These are phyloP conservation scores for Galeopsomyia nigrocyanea DNA, from an alignment of 2,888 invertebrate species.

Conservation along the genomic window DNA sequence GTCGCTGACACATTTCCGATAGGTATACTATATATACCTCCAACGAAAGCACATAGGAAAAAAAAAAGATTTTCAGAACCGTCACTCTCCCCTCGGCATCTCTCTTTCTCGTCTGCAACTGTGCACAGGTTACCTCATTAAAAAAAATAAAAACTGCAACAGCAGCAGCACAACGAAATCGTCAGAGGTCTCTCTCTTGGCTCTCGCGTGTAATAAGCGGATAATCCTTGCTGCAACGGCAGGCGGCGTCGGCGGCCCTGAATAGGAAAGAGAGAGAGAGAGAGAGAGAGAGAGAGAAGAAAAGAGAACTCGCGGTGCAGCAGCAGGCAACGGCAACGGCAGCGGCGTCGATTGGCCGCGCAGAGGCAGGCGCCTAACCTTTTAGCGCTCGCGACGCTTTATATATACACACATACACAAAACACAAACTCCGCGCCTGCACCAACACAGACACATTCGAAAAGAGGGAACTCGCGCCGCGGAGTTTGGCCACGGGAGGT, in stretches of 20 bases:
- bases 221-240: slow-evolving; percentile 4
- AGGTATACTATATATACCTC: too few relatives aligned
- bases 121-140: neutral
- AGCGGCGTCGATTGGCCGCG: slow-evolving; percentile 30
- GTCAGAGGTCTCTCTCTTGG: too few relatives aligned
- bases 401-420: neutral
- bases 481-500: slow-evolving; percentile 42
- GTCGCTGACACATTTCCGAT: too few relatives aligned
- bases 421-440: slow-evolving; percentile 7
- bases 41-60: neutral
- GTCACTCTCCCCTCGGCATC: neutral
- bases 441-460: slow-evolving; percentile 2
- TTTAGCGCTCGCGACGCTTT: slow-evolving; percentile 14
- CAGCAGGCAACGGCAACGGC: neutral
- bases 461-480: slow-evolving; percentile 13
- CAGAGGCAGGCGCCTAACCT: slow-evolving; percentile 25
- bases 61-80: neutral
- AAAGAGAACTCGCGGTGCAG: too few relatives aligned
- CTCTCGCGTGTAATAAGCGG: neutral
- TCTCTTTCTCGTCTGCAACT: neutral
- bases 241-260: neutral
- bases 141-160: neutral
- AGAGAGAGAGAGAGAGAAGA: neutral
- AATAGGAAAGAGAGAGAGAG: neutral
- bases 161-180: neutral